Percentiles rank a stretch among this genome's conserved stretches.
phyloP scores from a whole-genome alignment of 2,888 invertebrate species.

The Galeruca laticollis region DNA sequence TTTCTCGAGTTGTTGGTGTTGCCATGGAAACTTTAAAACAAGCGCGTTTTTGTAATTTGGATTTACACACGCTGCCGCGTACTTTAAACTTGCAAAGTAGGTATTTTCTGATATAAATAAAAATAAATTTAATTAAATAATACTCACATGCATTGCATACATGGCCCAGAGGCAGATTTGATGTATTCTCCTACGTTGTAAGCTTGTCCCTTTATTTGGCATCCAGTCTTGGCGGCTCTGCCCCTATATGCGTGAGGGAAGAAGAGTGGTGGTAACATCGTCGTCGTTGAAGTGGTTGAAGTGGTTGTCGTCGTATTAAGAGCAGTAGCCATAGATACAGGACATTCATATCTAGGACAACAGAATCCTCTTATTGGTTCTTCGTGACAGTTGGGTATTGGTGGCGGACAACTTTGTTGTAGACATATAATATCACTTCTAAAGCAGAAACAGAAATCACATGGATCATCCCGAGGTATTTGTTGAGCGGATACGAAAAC shows the following conservation, averaged over 20 bases:
- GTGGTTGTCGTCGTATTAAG: slow-evolving; percentile 89
- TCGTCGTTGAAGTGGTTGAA: slow-evolving; percentile 88
- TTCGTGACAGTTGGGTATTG: slow-evolving; percentile 91
- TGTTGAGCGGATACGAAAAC: slow-evolving; percentile 95
- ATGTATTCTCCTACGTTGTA: slow-evolving; percentile 90
- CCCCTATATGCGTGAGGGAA: slow-evolving; percentile 83
- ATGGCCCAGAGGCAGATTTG: slow-evolving; percentile 89
- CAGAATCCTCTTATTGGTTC: slow-evolving; percentile 95
- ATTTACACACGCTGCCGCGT: too few relatives aligned
- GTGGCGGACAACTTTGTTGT: slow-evolving; percentile 95
- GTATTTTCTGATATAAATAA: neutral
- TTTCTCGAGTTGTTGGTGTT: too few relatives aligned
- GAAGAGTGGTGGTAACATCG: slow-evolving; percentile 87
- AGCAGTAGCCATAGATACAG: slow-evolving; percentile 86
- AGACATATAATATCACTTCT: slow-evolving; percentile 95
- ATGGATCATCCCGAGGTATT: slow-evolving; percentile 93
- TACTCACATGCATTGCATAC: slow-evolving; percentile 94
- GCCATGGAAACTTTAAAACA: too few relatives aligned
- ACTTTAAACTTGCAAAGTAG: too few relatives aligned
- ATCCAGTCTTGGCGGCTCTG: slow-evolving; percentile 81
- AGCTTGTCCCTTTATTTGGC: slow-evolving; percentile 86
- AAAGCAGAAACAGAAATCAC: slow-evolving; percentile 97
- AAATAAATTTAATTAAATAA: neutral
- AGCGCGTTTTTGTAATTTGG: too few relatives aligned
- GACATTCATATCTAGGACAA: slow-evolving; percentile 94